phyloP scores from a whole-genome alignment of 2,888 invertebrate species.

The Bellardia bayeri region DNA sequence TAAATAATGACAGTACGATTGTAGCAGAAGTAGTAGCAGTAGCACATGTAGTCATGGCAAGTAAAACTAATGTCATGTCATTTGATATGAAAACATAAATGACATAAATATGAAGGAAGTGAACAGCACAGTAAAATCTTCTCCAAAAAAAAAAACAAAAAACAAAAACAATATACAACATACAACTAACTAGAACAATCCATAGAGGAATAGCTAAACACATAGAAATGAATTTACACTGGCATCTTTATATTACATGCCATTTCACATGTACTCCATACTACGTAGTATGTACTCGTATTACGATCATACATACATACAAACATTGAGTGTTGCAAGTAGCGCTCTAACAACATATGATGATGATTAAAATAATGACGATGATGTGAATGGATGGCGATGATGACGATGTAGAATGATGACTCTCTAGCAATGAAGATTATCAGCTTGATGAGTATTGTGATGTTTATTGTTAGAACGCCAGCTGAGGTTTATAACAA shows the following conservation, averaged over 20 bases:
- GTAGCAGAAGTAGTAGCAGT: background rate
- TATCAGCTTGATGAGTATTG: slow-evolving; percentile 66
- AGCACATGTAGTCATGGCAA: slow-evolving; percentile 35
- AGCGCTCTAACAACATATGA: slow-evolving; percentile 37
- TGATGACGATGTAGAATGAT: slow-evolving; percentile 49
- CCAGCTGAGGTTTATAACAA: slow-evolving; percentile 66
- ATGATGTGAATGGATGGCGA: slow-evolving; percentile 35
- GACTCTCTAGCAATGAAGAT: slow-evolving; percentile 58
- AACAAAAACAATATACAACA: background rate
- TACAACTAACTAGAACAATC: slow-evolving; percentile 41
- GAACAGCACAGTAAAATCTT: slow-evolving; percentile 47
- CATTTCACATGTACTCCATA: background rate
- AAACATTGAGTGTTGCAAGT: slow-evolving; percentile 1
- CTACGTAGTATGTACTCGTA: background rate
- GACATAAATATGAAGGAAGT: slow-evolving; percentile 69
- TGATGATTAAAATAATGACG: slow-evolving; percentile 48
- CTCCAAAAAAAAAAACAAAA: slow-evolving; percentile 24
- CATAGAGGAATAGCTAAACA: slow-evolving; percentile 3
- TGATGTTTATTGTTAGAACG: slow-evolving; percentile 67
- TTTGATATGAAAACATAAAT: slow-evolving; percentile 65
- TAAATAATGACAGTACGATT: background rate
- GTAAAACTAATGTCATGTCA: slow-evolving; percentile 68
- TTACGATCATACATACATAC: background rate
- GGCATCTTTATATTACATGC: background rate
- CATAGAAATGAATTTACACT: background rate